Percentiles rank a stretch among this genome's conserved stretches.
Evolutionary conservation across 2,797 vertebrate species (phyloP).

Genomic region (Dendrocincla tyrannina): DNA sequence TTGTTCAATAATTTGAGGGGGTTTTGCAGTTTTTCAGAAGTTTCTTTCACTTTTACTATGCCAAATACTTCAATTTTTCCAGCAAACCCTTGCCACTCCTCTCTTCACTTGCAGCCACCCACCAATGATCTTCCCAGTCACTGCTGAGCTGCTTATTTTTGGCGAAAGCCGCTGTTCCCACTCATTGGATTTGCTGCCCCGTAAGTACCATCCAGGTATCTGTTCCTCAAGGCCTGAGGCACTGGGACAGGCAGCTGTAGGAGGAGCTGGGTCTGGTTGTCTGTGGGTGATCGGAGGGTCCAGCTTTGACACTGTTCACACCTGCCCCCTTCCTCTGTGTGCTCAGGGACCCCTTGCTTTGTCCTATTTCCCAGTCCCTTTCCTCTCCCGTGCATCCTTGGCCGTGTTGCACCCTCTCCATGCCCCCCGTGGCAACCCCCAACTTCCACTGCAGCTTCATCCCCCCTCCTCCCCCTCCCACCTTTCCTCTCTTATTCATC

Average conservation of each 20-base stretch:
- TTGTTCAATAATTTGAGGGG: background rate
- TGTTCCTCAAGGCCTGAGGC: rapidly evolving
- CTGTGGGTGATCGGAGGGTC: rapidly evolving
- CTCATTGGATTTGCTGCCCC: background rate
- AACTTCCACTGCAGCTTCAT: background rate
- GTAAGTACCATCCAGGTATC: rapidly evolving
- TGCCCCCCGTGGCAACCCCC: rapidly evolving
- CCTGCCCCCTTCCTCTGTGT: rapidly evolving
- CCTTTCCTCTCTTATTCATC: background rate
- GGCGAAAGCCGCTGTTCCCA: rapidly evolving
- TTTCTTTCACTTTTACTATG: background rate
- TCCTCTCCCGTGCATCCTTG: rapidly evolving
- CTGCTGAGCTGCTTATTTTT: background rate
- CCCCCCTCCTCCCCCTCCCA: rapidly evolving
- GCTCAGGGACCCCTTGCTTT: too few relatives aligned
- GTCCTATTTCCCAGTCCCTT: background rate
- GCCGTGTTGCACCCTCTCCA: rapidly evolving
- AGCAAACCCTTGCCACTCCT: background rate
- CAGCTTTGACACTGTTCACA: background rate
- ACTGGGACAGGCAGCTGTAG: background rate
- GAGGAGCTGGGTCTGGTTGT: background rate
- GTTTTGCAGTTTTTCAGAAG: background rate
- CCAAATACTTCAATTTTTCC: background rate
- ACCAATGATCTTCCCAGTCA: background rate
- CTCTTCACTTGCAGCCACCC: background rate